Conservation (phyloP, 2,888 invertebrate species). For the Hypsopygia costalis region DNA sequence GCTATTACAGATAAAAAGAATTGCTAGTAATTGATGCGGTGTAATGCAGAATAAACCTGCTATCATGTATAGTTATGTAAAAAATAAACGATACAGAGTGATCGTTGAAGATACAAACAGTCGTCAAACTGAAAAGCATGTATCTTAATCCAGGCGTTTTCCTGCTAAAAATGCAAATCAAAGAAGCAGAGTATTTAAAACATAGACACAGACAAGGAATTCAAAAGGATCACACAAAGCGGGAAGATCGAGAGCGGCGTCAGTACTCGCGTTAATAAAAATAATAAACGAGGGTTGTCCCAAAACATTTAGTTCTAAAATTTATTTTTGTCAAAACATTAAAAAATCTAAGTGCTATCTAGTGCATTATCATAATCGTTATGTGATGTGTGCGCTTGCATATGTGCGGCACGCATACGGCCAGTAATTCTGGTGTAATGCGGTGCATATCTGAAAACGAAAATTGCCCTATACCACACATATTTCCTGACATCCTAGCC, state of each 20-base stretch:
- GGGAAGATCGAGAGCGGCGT: constrained; percentile 70
- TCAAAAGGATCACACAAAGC: constrained; percentile 55
- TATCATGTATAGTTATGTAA: too few species aligned
- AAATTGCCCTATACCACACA: constrained; percentile 81
- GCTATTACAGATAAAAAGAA: background rate
- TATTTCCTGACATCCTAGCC: constrained; percentile 71
- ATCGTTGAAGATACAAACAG: constrained; percentile 6
- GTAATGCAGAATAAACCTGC: background rate
- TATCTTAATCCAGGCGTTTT: constrained; percentile 28
- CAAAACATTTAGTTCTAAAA: constrained; percentile 75
- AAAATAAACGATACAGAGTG: constrained; percentile 1
- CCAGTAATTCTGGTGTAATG: constrained; percentile 81
- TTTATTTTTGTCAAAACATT: constrained; percentile 63
- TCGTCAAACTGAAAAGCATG: constrained; percentile 1
- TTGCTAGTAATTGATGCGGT: background rate
- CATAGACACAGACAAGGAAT: constrained; percentile 33
- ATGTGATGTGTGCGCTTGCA: constrained; percentile 80
- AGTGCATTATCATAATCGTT: constrained; percentile 74
- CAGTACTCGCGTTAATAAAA: constrained; percentile 59
- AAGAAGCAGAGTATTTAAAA: constrained; percentile 28
- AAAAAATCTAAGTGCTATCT: constrained; percentile 78
- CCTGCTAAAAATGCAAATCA: constrained; percentile 30
- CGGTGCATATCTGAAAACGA: constrained; percentile 81
- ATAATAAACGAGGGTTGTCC: constrained; percentile 78
- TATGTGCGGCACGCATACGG: constrained; percentile 81